A percentile compares a stretch with the other conserved stretches of the same genome.
Conservation (phyloP, 2,797 vertebrate species). For the Spheniscus humboldti region DNA sequence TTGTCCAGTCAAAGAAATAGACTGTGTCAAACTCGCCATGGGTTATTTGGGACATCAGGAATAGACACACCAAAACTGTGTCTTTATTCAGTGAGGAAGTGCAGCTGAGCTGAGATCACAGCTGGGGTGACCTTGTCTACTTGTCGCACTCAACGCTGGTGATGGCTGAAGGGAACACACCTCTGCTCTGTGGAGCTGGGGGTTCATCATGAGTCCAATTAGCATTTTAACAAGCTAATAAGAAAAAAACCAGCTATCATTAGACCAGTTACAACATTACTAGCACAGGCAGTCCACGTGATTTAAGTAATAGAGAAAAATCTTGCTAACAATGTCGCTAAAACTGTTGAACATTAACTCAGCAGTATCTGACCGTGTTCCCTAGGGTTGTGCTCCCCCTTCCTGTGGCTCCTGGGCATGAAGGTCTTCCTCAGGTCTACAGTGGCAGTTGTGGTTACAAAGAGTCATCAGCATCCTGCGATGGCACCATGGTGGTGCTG, state of each 20-base stretch:
- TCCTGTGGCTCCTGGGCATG: accelerated
- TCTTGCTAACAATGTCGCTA: neutral
- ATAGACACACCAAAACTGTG: accelerated
- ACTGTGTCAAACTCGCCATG: neutral
- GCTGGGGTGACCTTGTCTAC: neutral
- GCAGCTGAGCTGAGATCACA: neutral
- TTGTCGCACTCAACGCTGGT: too few species aligned
- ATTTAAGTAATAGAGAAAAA: neutral
- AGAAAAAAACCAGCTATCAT: neutral
- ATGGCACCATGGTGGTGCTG: accelerated
- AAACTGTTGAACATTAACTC: neutral
- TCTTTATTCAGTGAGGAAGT: neutral
- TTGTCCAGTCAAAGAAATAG: neutral
- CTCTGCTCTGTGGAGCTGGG: neutral
- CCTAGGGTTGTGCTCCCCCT: neutral
- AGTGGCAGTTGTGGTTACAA: neutral
- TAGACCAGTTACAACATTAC: neutral
- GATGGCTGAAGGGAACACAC: neutral
- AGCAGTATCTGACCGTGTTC: neutral
- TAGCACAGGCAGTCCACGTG: accelerated
- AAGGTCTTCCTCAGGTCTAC: neutral
- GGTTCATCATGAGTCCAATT: accelerated
- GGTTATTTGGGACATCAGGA: neutral
- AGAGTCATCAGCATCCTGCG: neutral
- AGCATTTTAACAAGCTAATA: neutral